Conservation (phyloP, 2,113 vertebrate genomes). For the Oxygymnocypris stewartii region DNA sequence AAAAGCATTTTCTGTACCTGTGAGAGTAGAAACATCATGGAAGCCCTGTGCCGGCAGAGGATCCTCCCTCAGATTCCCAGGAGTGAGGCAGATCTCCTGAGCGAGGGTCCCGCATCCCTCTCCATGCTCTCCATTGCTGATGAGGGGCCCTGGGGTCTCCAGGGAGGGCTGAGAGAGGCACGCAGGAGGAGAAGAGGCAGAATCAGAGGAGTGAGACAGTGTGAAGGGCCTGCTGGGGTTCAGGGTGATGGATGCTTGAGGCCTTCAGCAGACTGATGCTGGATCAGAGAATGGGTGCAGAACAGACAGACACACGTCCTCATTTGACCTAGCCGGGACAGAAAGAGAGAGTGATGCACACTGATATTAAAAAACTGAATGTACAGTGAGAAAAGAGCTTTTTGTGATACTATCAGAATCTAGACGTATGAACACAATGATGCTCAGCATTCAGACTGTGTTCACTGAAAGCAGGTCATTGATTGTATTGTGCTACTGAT, state of each 20-base stretch:
- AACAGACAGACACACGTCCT: not conserved
- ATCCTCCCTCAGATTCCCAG: constrained; percentile 50
- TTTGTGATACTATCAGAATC: not conserved
- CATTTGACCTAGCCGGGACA: constrained; percentile 43
- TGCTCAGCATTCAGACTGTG: constrained; percentile 32
- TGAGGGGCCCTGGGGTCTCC: constrained; percentile 60
- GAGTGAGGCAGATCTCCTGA: constrained; percentile 59
- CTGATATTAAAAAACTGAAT: not conserved
- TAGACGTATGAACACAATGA: constrained; percentile 9
- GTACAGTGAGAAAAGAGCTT: not conserved
- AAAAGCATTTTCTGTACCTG: constrained; percentile 68
- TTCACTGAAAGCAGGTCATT: constrained; percentile 42
- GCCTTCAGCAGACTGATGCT: constrained; percentile 46
- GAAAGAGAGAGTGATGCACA: constrained; percentile 26
- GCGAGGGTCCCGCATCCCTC: constrained; percentile 60
- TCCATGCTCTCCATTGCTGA: constrained; percentile 61
- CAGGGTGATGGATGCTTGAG: constrained; percentile 55
- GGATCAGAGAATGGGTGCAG: constrained; percentile 54
- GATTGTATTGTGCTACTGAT: constrained; percentile 33
- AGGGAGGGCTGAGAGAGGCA: constrained; percentile 59
- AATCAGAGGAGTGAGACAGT: constrained; percentile 55
- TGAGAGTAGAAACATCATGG: constrained; percentile 79
- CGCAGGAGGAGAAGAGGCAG: constrained; percentile 17
- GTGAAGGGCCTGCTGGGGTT: constrained; percentile 61
- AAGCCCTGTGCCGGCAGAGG: constrained; percentile 39